phyloP scores from a whole-genome alignment of 2,888 invertebrate species.

The Apamea crenata region DNA sequence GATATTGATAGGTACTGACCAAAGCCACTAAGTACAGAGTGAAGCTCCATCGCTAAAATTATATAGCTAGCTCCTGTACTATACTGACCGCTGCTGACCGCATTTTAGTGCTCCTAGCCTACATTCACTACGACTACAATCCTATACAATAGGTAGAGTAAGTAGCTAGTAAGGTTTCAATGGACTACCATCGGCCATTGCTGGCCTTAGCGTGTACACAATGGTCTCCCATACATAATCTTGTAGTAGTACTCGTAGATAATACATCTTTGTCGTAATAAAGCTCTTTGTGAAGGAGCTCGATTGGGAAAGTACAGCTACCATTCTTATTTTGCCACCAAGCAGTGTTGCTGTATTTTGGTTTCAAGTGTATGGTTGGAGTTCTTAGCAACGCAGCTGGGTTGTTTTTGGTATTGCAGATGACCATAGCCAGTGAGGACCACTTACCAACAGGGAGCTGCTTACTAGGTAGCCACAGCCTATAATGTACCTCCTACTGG shows the following conservation, averaged over 20 bases:
- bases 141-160: conserved; percentile 36
- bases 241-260: conserved; percentile 7
- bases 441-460: neutral
- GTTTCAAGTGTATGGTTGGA: neutral
- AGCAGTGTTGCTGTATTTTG: neutral
- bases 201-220: conserved; percentile 34
- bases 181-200: conserved; percentile 39
- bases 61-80: conserved; percentile 15
- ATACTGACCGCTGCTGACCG: conserved; percentile 34
- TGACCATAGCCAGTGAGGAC: neutral
- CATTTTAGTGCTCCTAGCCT: conserved; percentile 43
- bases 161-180: conserved; percentile 46
- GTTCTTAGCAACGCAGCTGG: neutral
- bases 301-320: neutral
- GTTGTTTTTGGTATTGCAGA: neutral
- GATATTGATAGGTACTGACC: no score
- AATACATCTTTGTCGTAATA: neutral
- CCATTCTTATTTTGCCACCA: neutral
- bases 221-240: conserved; percentile 18
- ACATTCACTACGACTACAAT: conserved; percentile 33
- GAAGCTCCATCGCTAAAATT: conserved; percentile 34
- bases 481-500: neutral
- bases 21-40: conserved; percentile 12
- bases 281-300: neutral
- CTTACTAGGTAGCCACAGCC: neutral